Evolutionary conservation across 1,140 invertebrate genomes (phyloP).

Genomic region (Andrena cerasifolii): DNA sequence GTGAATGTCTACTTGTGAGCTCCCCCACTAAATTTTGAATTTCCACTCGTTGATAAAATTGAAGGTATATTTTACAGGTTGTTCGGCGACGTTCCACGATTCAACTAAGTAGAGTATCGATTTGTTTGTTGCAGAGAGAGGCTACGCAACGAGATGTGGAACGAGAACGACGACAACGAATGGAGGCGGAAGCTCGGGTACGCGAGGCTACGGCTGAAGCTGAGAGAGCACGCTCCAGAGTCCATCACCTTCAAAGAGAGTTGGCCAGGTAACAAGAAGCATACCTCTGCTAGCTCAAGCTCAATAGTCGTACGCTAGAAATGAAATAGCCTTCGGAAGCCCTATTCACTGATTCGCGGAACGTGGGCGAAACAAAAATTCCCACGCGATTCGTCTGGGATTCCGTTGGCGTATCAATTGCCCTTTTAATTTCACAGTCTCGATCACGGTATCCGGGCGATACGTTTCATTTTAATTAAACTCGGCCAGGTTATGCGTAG

Average conservation of each 20-base stretch:
- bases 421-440: slow-evolving; percentile 7
- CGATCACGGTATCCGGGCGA: not conserved
- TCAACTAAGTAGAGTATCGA: not conserved
- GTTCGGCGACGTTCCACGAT: too few species aligned
- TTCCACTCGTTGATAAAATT: too few species aligned
- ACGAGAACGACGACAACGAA: slow-evolving; percentile 83
- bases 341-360: not conserved
- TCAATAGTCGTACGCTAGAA: not conserved
- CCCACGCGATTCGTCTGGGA: not conserved
- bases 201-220: slow-evolving; percentile 83
- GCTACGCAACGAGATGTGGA: slow-evolving; percentile 85
- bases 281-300: too few species aligned
- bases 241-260: slow-evolving; percentile 83
- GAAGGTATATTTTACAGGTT: too few species aligned
- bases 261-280: slow-evolving; percentile 81
- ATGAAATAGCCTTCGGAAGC: not conserved
- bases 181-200: slow-evolving; percentile 83
- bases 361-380: not conserved
- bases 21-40: too few species aligned
- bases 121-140: slow-evolving; percentile 82
- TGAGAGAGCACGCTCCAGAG: slow-evolving; percentile 82
- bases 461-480: slow-evolving; percentile 39
- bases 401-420: not conserved
- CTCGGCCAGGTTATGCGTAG: not conserved
- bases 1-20: too few species aligned